Conservation (phyloP, 2,113 vertebrate genomes). For the Coptodon bakossiorum region DNA sequence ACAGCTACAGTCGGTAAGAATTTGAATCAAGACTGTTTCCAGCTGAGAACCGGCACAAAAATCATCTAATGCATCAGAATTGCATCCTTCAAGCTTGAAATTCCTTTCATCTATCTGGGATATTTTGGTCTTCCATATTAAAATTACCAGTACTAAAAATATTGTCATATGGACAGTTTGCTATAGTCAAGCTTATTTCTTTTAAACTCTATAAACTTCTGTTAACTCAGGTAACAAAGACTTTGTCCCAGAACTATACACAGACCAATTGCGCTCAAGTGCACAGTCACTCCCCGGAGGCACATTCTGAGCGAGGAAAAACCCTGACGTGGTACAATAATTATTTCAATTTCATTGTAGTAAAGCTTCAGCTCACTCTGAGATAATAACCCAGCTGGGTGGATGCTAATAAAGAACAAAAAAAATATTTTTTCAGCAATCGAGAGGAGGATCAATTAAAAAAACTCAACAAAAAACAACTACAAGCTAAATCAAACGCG, state of each 20-base stretch:
- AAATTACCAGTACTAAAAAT: neutral
- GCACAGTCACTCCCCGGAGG: neutral
- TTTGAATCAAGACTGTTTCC: neutral
- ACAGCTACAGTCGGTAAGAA: neutral
- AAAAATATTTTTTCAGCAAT: neutral
- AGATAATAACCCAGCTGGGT: neutral
- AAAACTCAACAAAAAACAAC: neutral
- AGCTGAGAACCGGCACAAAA: neutral
- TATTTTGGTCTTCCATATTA: neutral
- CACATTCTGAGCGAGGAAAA: neutral
- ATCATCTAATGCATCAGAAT: neutral
- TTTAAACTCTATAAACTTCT: neutral
- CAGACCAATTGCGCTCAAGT: neutral
- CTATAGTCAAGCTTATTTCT: neutral
- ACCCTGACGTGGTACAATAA: neutral
- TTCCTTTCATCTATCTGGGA: neutral
- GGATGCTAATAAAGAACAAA: neutral
- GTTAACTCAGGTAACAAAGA: neutral
- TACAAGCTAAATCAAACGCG: neutral
- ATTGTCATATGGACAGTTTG: neutral
- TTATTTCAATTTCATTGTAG: neutral
- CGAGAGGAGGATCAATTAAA: neutral
- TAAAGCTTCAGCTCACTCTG: neutral
- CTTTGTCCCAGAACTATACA: neutral
- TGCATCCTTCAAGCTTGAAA: neutral